Percentiles rank a stretch among this genome's conserved stretches.
Evolutionary conservation across 2,888 invertebrate species (phyloP).

Genomic region (Leucophora obtusa): DNA sequence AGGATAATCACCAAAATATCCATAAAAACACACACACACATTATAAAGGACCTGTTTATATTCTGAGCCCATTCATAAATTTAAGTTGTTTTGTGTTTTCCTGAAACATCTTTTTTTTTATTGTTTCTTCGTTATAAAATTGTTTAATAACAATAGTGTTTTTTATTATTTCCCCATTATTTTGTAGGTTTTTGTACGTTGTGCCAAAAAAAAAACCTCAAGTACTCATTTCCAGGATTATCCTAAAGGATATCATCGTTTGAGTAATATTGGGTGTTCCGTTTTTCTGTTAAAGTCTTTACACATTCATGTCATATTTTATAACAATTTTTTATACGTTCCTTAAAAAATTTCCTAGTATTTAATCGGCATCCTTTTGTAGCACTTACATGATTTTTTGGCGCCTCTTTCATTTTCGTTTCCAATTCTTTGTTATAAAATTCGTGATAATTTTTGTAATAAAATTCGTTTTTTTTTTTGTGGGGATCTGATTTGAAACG

Average conservation of each 20-base stretch:
- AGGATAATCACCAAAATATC: slow-evolving; percentile 47
- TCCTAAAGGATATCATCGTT: slow-evolving; percentile 52
- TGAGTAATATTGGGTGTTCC: slow-evolving; percentile 37
- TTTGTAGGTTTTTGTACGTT: no score
- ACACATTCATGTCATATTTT: slow-evolving; percentile 40
- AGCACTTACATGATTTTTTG: slow-evolving; percentile 43
- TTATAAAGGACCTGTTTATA: slow-evolving; percentile 55
- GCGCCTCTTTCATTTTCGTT: slow-evolving; percentile 49
- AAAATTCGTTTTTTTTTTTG: slow-evolving; percentile 36
- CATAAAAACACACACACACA: slow-evolving; percentile 29
- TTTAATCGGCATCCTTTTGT: slow-evolving; percentile 50
- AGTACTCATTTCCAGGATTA: slow-evolving; percentile 61
- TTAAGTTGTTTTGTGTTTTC: slow-evolving; percentile 15
- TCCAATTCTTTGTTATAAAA: slow-evolving; percentile 30
- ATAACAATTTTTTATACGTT: slow-evolving; percentile 36
- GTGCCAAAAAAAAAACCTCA: slow-evolving; percentile 51
- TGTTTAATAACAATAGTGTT: slow-evolving; percentile 51
- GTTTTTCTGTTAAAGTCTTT: slow-evolving; percentile 36
- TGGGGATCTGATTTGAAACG: slow-evolving; percentile 35
- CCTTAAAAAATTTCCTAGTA: slow-evolving; percentile 35
- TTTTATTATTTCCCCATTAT: slow-evolving; percentile 43
- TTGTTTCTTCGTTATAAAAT: slow-evolving; percentile 49
- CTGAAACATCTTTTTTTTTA: neutral
- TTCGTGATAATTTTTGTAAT: slow-evolving; percentile 49
- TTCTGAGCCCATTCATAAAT: slow-evolving; percentile 53